These are phyloP conservation scores for Ditula angustiorana DNA, from an alignment of 2,888 invertebrate genomes.

Conservation along the genomic window DNA sequence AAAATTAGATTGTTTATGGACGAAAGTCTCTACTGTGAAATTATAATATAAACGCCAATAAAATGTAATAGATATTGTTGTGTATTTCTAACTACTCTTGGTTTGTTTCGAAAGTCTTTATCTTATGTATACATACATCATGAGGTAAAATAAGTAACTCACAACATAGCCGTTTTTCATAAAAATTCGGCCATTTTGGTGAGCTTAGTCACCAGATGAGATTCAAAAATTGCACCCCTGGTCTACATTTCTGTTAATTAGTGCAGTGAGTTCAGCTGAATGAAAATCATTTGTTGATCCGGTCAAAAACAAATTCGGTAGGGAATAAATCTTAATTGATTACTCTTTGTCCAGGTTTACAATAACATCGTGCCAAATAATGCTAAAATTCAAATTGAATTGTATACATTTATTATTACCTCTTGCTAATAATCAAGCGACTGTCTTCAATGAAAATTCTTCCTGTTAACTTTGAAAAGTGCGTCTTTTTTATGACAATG, in stretches of 20 bases:
- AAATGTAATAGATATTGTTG: not conserved
- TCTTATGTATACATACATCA: not conserved
- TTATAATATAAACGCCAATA: not conserved
- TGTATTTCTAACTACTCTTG: too few species aligned
- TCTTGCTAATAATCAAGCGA: conserved; percentile 6
- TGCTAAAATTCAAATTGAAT: conserved; percentile 15
- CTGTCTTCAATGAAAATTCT: not conserved
- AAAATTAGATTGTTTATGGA: conserved; percentile 24
- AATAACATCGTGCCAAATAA: conserved; percentile 30
- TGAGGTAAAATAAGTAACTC: not conserved
- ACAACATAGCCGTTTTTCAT: not conserved
- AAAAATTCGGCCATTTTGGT: too few species aligned
- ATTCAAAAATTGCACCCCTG: too few species aligned
- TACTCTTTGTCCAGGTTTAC: conserved; percentile 7
- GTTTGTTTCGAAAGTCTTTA: too few species aligned
- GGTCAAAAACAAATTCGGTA: too few species aligned
- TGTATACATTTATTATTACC: conserved; percentile 17
- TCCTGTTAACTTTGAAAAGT: conserved; percentile 4
- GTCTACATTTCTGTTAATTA: too few species aligned
- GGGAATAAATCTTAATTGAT: too few species aligned
- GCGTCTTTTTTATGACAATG: not conserved
- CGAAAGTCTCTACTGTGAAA: conserved; percentile 21
- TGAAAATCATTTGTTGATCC: too few species aligned
- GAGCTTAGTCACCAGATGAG: too few species aligned
- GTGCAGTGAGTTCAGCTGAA: too few species aligned